These are phyloP conservation scores for Cephus nigrinus DNA, from an alignment of 2,888 invertebrate genomes.

Conservation along the genomic window DNA sequence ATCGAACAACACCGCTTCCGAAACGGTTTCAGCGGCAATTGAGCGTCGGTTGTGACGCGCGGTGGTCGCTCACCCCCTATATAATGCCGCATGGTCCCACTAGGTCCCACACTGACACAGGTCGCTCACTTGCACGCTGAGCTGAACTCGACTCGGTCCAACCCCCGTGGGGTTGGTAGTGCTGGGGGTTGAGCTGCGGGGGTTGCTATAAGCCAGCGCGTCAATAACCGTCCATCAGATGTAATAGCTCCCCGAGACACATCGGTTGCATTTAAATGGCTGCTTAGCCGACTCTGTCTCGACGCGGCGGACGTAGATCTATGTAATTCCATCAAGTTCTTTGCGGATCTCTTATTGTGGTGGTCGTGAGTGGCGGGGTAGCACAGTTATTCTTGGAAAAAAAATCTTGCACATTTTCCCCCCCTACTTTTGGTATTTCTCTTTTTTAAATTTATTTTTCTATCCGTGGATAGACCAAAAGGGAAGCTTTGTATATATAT, in stretches of 20 bases:
- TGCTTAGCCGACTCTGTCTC: conserved; percentile 67
- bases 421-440: background rate
- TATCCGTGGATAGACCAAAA: no score
- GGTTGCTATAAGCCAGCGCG: conserved; percentile 63
- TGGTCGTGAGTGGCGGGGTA: background rate
- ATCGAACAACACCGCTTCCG: conserved; percentile 32
- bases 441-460: no score
- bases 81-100: conserved; percentile 3
- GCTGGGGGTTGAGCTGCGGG: conserved; percentile 13
- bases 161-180: conserved; percentile 32
- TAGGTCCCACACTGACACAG: conserved; percentile 11
- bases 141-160: conserved; percentile 25
- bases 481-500: no score
- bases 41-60: conserved; percentile 36
- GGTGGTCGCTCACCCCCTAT: conserved; percentile 26
- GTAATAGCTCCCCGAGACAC: conserved; percentile 67
- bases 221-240: conserved; percentile 67
- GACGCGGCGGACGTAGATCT: conserved; percentile 64
- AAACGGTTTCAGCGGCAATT: conserved; percentile 29
- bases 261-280: conserved; percentile 68
- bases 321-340: conserved; percentile 67
- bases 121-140: conserved; percentile 31
- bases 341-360: conserved; percentile 61
- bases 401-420: background rate
- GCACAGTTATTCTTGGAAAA: background rate